Base-by-base conservation (phyloP, 1,140 invertebrate species). In the Bombus haemorrhoidalis region DNA sequence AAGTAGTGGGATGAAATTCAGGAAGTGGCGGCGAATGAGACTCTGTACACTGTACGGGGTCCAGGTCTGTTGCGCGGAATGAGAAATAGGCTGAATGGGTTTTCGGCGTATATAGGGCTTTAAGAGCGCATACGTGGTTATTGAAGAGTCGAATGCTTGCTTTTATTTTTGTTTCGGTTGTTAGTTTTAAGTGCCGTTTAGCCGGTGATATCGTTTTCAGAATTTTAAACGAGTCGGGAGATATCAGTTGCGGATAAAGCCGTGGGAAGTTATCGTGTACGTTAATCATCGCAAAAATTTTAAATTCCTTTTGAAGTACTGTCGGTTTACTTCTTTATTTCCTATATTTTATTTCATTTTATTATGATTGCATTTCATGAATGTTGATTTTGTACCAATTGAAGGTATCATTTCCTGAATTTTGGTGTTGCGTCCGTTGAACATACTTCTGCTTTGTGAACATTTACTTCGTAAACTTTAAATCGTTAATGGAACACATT, bases 1-100 rank as follows among this genome's bases (percentile, higher is more conserved):
- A 76, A 39, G 32, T 22, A 25, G 57, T 28, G n/a, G 53, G n/a
- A n/a, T 13, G 73, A 77, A n/a, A 22, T 41, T 32, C 37, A 41
- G 75, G 57, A 77, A 77, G 57, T 77, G 57, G 75, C 28, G 75
- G 57, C 53, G 37, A 77, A 77, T 10, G 75, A 41, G 75, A 39
- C 5, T 8, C 37, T 59, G 47, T 53, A n/a, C 59, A n/a, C 12
- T 62, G 25, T 62, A 62, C 22, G 53, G n/a, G n/a, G 41, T n/a
- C 15, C 28, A 6, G 18, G 43, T 25, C 10, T 13, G 41, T 34
- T 25, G 47, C 32, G 6, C 6, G 18, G 74, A 76, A 76, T 76
- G 74, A 59, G 74, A 59, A 59, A 57, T 37, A 34, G 43, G 41
- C 12, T 22, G 5, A 22, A 73, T 43, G 71, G n/a, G n/a, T 10